Percentiles rank a stretch among this genome's conserved stretches.
Evolutionary conservation across 2,888 invertebrate genomes (phyloP).

Genomic region (Drosophila aldrichi): DNA sequence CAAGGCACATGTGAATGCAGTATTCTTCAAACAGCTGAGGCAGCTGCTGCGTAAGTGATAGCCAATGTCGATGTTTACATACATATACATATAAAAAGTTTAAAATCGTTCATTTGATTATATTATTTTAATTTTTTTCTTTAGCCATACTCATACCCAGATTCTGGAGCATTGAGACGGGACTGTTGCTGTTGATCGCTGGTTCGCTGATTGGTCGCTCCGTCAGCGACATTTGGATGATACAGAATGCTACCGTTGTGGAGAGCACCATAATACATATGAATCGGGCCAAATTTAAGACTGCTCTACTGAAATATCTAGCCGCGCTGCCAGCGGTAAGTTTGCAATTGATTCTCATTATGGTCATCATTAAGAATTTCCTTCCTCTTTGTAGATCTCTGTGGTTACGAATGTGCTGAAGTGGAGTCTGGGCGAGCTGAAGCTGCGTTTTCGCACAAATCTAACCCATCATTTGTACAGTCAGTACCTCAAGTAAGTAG

Average conservation of each 20-base stretch:
- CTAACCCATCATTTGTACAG: slow-evolving; percentile 94
- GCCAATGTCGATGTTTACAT: accelerated
- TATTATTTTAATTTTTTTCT: not conserved
- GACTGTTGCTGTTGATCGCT: slow-evolving; percentile 91
- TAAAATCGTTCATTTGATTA: not conserved
- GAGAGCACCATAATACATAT: slow-evolving; percentile 98
- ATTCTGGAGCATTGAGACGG: slow-evolving; percentile 91
- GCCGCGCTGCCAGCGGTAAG: slow-evolving; percentile 94
- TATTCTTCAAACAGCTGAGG: slow-evolving; percentile 90
- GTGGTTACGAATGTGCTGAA: slow-evolving; percentile 97
- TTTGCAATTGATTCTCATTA: not conserved
- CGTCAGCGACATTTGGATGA: slow-evolving; percentile 98
- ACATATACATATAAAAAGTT: no score
- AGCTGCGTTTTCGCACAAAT: slow-evolving; percentile 95
- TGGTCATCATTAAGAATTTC: no score
- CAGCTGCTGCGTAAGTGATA: slow-evolving; percentile 87
- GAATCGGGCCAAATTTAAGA: slow-evolving; percentile 91
- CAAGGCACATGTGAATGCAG: slow-evolving; percentile 91
- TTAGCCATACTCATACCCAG: slow-evolving; percentile 92
- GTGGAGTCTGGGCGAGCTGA: slow-evolving; percentile 97
- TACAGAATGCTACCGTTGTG: slow-evolving; percentile 96
- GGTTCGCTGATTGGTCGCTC: slow-evolving; percentile 93
- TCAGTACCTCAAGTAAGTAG: slow-evolving; percentile 95
- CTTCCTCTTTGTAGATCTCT: slow-evolving; percentile 90
- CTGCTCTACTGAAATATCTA: slow-evolving; percentile 91